Evolutionary conservation across 2,888 invertebrate genomes (phyloP).

Genomic region (Phortica okadai): DNA sequence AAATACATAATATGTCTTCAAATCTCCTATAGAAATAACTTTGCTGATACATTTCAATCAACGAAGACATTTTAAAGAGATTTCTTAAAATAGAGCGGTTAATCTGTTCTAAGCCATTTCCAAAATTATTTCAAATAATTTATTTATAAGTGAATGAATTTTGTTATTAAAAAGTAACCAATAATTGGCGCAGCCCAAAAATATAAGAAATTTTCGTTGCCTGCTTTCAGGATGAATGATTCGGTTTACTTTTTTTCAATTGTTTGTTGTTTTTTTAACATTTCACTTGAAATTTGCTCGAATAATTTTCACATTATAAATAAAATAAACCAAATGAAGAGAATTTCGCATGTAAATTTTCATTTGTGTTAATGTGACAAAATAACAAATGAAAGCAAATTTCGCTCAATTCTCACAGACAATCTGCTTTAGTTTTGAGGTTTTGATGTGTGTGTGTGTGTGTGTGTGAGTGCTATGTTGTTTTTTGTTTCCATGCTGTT

Average conservation of each 20-base stretch:
- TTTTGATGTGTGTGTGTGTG: background rate
- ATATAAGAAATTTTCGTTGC: constrained; percentile 1
- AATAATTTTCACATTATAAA: background rate
- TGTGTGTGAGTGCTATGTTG: background rate
- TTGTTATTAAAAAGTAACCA: too few species aligned
- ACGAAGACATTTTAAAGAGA: too few species aligned
- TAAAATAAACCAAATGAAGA: background rate
- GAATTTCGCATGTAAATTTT: constrained; percentile 66
- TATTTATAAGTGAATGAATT: too few species aligned
- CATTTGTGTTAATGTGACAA: constrained; percentile 74
- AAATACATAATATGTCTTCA: too few species aligned
- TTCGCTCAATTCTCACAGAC: background rate
- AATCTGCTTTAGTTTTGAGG: constrained; percentile 11
- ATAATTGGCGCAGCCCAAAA: too few species aligned
- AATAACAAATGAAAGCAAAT: constrained; percentile 70
- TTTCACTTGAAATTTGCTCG: constrained; percentile 46
- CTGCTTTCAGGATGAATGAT: background rate
- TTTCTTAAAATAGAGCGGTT: too few species aligned
- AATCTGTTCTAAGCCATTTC: too few species aligned
- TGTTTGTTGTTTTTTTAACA: constrained; percentile 51
- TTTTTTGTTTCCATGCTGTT: background rate
- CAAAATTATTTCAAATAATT: too few species aligned
- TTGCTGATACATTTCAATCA: too few species aligned
- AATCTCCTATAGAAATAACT: too few species aligned
- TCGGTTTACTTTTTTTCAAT: background rate